These are phyloP conservation scores for Passerculus sandwichensis DNA, from an alignment of 2,797 vertebrate species.

Conservation along the genomic window DNA sequence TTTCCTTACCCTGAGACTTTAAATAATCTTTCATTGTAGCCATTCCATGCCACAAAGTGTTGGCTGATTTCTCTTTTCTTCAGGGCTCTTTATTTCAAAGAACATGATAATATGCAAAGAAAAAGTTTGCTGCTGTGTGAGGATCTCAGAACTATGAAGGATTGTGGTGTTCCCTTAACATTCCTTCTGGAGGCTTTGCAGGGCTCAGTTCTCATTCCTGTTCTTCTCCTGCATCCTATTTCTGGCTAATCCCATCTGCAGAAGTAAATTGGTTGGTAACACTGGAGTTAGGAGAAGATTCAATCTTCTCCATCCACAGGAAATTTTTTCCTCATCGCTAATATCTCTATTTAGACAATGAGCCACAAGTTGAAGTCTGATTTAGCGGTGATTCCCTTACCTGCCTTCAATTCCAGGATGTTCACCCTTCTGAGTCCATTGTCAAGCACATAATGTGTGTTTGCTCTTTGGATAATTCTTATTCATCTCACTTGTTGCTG, in stretches of 20 bases:
- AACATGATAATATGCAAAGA: neutral
- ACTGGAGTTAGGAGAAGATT: neutral
- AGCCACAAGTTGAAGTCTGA: neutral
- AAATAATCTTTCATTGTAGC: neutral
- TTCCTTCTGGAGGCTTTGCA: neutral
- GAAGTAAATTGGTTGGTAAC: neutral
- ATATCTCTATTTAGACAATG: neutral
- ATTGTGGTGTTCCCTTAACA: neutral
- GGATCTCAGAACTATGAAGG: neutral
- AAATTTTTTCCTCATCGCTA: neutral
- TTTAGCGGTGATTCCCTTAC: neutral
- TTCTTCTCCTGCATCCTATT: neutral
- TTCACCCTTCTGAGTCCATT: neutral
- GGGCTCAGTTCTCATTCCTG: neutral
- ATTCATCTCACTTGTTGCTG: neutral
- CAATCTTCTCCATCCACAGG: neutral
- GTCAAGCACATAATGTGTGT: neutral
- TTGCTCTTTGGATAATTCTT: neutral
- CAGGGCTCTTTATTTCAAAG: neutral
- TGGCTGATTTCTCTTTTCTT: neutral
- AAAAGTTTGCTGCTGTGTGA: neutral
- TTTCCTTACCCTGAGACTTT: neutral
- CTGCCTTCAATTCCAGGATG: neutral
- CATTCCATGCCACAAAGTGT: neutral
- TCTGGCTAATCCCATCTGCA: neutral